Evolutionary conservation across 2,797 vertebrate species (phyloP), one percentile per base, ranked within the genome.

Genomic region (Scarus forsteni): DNA sequence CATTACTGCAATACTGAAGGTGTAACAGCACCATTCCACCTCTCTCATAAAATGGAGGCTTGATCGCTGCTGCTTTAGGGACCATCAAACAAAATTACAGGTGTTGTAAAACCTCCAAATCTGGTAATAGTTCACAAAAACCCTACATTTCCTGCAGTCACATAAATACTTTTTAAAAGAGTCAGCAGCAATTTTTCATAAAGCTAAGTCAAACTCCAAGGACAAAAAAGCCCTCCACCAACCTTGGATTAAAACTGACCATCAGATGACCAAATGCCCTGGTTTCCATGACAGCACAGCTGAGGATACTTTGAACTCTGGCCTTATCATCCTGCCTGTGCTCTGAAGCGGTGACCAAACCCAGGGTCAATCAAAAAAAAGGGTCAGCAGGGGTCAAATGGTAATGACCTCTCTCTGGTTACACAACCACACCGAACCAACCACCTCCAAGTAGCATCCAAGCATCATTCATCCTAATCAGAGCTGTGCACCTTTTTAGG

Each of bases 231-330:
- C 12, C 70, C 18, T 46, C 62, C 62, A 67, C 60, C 50, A 49
- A 77, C 69, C 74, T 55, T 27, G 40, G 34, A 83, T 78, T 74
- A 66, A 73, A 86, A 80, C 59, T 88, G 82, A 84, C 78, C 81
- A 80, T 75, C 59, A 78, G 75, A 80, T 42, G 77, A 79, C 75
- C 70, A 73, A 85, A 81, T 15, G 39, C 80, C 75, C 84, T 65
- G 3, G 86, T 92, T 92, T 85, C 88, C 90, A 91, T 88, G 89
- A 70, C 84, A 90, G 84, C 90, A 86, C 90, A 92, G 91, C 90
- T 92, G 89, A 90, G 84, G 88, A 87, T 77, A 87, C 87, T 88
- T 79, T 92, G 91, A 91, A 88, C 90, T 84, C 64, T 91, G 90
- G 92, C 91, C 92, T 88, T 80, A 66, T 74, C 67, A 75, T 76